A percentile compares a stretch with the other conserved stretches of the same genome.
phyloP scores from a whole-genome alignment of 2,113 vertebrate genomes.

The Macheiramphus alcinus region DNA sequence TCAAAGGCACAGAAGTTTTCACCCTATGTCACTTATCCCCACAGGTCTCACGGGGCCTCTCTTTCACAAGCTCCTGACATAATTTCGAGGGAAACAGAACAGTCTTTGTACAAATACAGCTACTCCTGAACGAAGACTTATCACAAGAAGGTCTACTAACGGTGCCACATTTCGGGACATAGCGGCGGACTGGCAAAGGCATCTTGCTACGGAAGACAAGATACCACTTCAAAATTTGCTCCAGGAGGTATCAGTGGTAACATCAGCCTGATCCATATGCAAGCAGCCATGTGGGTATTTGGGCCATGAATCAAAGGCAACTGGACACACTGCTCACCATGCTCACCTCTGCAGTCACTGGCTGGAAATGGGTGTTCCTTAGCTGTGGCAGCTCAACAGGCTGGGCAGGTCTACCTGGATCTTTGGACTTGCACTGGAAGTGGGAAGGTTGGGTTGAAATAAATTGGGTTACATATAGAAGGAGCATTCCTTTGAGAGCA shows the following conservation, averaged over 20 bases:
- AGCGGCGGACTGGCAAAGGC: neutral
- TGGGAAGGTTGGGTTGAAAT: neutral
- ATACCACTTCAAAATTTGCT: neutral
- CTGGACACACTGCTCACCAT: neutral
- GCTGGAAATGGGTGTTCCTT: neutral
- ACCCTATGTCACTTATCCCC: neutral
- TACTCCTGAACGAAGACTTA: neutral
- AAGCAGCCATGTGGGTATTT: neutral
- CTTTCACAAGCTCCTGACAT: neutral
- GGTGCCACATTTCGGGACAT: neutral
- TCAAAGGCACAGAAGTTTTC: neutral
- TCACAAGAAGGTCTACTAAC: neutral
- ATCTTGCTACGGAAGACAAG: neutral
- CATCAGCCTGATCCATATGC: neutral
- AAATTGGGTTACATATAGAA: neutral
- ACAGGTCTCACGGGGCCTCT: neutral
- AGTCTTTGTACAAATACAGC: neutral
- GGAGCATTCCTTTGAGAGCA: neutral
- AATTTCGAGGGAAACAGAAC: neutral
- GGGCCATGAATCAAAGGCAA: neutral
- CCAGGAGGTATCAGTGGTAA: neutral
- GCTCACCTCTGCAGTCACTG: neutral
- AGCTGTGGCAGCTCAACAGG: neutral
- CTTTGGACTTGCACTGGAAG: neutral
- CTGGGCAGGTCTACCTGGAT: neutral